A percentile compares a stretch with the other conserved stretches of the same genome.
These are phyloP conservation scores for Drosophila flavopinicola DNA, from an alignment of 2,888 invertebrate species.

Conservation along the genomic window DNA sequence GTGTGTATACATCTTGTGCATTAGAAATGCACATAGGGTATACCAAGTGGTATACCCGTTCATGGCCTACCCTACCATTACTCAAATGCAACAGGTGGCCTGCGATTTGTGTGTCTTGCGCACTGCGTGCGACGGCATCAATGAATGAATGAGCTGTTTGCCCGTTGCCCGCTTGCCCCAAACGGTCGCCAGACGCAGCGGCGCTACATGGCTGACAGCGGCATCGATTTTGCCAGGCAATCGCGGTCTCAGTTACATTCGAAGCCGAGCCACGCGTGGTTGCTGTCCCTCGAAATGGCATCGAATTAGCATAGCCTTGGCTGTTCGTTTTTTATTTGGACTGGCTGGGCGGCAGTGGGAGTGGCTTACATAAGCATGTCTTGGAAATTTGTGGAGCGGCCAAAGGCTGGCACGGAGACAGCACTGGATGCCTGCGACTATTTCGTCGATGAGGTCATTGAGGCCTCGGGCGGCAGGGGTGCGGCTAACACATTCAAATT, in stretches of 20 bases:
- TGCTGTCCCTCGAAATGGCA: constrained; percentile 29
- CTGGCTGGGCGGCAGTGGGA: not conserved
- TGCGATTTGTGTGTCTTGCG: constrained; percentile 74
- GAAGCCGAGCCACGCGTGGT: constrained; percentile 37
- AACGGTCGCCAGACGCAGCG: constrained; percentile 35
- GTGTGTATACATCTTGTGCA: too few species aligned
- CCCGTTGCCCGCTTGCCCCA: constrained; percentile 11
- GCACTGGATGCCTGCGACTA: constrained; percentile 90
- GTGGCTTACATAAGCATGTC: constrained; percentile 77
- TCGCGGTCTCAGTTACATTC: constrained; percentile 53
- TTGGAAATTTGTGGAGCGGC: constrained; percentile 83
- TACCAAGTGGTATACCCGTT: constrained; percentile 4
- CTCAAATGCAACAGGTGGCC: constrained; percentile 76
- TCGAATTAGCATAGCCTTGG: constrained; percentile 33
- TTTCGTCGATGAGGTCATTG: constrained; percentile 88
- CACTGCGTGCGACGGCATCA: constrained; percentile 56
- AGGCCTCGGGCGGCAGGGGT: constrained; percentile 86
- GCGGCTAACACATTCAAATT: constrained; percentile 7
- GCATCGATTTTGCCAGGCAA: constrained; percentile 64
- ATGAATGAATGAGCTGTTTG: constrained; percentile 62
- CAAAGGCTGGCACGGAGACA: constrained; percentile 85
- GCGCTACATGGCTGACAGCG: constrained; percentile 26
- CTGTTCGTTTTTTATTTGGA: not conserved
- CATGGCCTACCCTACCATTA: constrained; percentile 10
- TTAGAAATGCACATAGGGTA: too few species aligned